These are phyloP conservation scores for Thalassaphorura encarpata DNA, from an alignment of 1,140 invertebrate genomes.

Conservation along the genomic window DNA sequence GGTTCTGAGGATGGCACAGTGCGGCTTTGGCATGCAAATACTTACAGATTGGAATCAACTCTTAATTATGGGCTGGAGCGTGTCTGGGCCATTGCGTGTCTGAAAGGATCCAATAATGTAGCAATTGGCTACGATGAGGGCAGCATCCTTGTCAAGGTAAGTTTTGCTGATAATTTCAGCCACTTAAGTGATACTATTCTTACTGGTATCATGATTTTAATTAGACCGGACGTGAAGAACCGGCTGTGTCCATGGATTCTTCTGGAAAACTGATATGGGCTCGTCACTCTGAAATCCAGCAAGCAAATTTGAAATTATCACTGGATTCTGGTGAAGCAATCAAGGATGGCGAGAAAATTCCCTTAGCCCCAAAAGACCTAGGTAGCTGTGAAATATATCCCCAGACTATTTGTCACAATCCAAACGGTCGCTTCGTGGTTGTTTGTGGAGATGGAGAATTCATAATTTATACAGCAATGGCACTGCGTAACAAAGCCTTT, in stretches of 20 bases:
- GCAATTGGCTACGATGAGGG: slow-evolving; percentile 98
- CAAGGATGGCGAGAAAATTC: slow-evolving; percentile 84
- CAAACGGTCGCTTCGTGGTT: slow-evolving; percentile 95
- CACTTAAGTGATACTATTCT: too few species aligned
- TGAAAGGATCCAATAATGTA: slow-evolving; percentile 93
- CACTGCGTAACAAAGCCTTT: slow-evolving; percentile 95
- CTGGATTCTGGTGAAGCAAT: slow-evolving; percentile 54
- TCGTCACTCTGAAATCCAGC: slow-evolving; percentile 94
- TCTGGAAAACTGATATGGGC: slow-evolving; percentile 97
- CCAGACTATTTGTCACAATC: slow-evolving; percentile 95
- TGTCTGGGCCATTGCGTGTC: slow-evolving; percentile 93
- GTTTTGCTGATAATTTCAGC: slow-evolving; percentile 2
- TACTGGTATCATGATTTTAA: too few species aligned
- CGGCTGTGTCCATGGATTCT: slow-evolving; percentile 97
- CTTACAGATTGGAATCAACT: slow-evolving; percentile 89
- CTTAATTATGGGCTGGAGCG: slow-evolving; percentile 97
- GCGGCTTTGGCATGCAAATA: slow-evolving; percentile 95
- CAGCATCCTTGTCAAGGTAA: slow-evolving; percentile 83
- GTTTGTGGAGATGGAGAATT: slow-evolving; percentile 99
- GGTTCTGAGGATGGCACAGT: slow-evolving; percentile 97
- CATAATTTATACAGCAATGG: slow-evolving; percentile 99
- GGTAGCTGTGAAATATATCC: slow-evolving; percentile 99
- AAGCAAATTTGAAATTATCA: slow-evolving; percentile 89
- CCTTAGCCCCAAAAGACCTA: slow-evolving; percentile 95
- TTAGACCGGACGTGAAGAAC: slow-evolving; percentile 87